Evolutionary conservation across 2,113 vertebrate species (phyloP).

Genomic region (Corythornis vintsioides): DNA sequence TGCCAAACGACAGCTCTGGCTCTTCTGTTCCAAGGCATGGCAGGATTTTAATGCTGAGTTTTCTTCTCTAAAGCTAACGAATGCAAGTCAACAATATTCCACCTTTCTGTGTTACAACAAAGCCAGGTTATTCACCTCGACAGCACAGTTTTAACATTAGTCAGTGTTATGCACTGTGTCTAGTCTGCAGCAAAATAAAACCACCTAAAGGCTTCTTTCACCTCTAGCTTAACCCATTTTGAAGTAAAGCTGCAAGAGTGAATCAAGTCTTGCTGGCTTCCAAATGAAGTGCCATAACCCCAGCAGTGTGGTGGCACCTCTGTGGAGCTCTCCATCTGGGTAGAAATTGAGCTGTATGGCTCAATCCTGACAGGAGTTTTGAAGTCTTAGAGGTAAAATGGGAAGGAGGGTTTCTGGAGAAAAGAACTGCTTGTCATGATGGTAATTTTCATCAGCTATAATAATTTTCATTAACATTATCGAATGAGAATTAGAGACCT

Average conservation of each 20-base stretch:
- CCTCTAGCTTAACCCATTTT: neutral
- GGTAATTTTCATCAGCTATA: neutral
- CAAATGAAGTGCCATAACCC: neutral
- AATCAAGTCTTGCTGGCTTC: neutral
- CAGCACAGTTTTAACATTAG: neutral
- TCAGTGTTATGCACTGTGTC: neutral
- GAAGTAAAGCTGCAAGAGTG: neutral
- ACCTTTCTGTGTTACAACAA: neutral
- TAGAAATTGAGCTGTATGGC: neutral
- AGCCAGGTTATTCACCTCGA: neutral
- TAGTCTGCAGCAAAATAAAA: neutral
- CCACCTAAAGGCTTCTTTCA: neutral
- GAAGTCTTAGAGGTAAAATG: neutral
- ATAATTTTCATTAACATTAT: neutral
- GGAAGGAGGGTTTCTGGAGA: neutral
- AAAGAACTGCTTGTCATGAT: neutral
- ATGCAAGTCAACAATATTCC: neutral
- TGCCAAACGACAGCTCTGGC: accelerated
- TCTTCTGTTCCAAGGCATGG: neutral
- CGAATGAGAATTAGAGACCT: neutral
- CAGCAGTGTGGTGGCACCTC: neutral
- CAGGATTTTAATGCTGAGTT: neutral
- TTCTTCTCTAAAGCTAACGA: neutral
- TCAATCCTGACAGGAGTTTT: neutral
- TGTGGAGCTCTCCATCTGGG: neutral